These are phyloP conservation scores for Oophaga pumilio DNA, from an alignment of 2,113 vertebrate genomes.

Conservation along the genomic window DNA sequence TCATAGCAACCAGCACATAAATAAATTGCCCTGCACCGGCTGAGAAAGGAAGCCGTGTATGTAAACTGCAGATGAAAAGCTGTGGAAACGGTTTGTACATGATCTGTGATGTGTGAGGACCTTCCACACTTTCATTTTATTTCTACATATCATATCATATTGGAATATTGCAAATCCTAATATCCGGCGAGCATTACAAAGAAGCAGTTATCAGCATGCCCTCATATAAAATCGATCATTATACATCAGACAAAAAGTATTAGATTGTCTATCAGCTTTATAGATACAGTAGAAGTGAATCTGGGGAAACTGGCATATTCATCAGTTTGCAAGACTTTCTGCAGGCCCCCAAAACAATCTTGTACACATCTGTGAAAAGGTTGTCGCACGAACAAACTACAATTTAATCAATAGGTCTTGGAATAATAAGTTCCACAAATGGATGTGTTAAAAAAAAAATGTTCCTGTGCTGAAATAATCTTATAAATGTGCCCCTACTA, in stretches of 20 bases:
- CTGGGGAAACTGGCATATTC: background rate
- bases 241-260: background rate
- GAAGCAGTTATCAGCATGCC: background rate
- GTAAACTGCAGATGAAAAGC: slow-evolving; percentile 7
- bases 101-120: background rate
- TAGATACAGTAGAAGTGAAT: background rate
- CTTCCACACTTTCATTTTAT: background rate
- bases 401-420: no score
- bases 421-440: no score
- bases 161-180: slow-evolving; percentile 4
- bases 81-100: slow-evolving; percentile 9
- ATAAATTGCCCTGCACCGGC: background rate
- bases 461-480: no score
- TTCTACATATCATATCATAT: slow-evolving; percentile 25
- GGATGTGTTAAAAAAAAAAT: no score
- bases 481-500: no score
- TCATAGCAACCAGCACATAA: slow-evolving; percentile 3
- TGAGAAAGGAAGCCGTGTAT: background rate
- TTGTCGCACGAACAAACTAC: no score
- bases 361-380: background rate
- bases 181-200: slow-evolving; percentile 5
- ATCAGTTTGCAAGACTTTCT: background rate
- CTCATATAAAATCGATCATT: background rate
- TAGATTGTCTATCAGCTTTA: background rate
- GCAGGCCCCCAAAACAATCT: background rate